Percentiles rank a stretch among this genome's conserved stretches.
Evolutionary conservation across 2,113 vertebrate species (phyloP).

Genomic region (Ammodramus savannarum): DNA sequence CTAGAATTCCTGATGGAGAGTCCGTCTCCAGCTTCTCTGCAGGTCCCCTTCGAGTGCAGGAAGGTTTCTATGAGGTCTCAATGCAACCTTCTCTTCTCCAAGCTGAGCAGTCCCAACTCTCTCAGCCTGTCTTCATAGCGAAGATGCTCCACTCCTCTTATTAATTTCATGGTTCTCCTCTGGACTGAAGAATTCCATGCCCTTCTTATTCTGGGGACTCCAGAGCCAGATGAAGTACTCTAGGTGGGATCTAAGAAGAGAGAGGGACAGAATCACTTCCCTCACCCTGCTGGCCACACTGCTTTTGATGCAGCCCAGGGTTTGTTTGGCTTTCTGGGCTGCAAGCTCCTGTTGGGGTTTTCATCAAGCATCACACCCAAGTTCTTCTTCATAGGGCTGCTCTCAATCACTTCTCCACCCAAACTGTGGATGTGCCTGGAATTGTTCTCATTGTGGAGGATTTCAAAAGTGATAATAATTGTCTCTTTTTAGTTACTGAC

Average conservation of each 20-base stretch:
- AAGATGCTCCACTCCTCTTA: background rate
- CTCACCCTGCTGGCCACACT: background rate
- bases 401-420: background rate
- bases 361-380: background rate
- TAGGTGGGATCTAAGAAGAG: background rate
- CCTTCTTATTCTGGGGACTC: background rate
- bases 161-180: background rate
- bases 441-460: background rate
- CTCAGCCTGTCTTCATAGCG: background rate
- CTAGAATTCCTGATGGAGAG: background rate
- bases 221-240: background rate
- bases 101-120: background rate
- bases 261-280: background rate
- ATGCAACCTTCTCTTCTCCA: background rate
- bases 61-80: background rate
- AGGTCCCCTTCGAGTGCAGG: accelerated
- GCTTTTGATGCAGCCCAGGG: background rate
- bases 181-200: too few relatives aligned
- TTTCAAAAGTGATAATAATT: background rate
- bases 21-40: background rate
- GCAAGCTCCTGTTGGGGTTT: background rate
- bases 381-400: background rate
- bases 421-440: background rate
- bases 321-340: background rate
- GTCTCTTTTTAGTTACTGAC: background rate